A percentile compares a stretch with the other conserved stretches of the same genome.
Conservation (phyloP, 1,140 invertebrate genomes). For the Conopomorpha cramerella region DNA sequence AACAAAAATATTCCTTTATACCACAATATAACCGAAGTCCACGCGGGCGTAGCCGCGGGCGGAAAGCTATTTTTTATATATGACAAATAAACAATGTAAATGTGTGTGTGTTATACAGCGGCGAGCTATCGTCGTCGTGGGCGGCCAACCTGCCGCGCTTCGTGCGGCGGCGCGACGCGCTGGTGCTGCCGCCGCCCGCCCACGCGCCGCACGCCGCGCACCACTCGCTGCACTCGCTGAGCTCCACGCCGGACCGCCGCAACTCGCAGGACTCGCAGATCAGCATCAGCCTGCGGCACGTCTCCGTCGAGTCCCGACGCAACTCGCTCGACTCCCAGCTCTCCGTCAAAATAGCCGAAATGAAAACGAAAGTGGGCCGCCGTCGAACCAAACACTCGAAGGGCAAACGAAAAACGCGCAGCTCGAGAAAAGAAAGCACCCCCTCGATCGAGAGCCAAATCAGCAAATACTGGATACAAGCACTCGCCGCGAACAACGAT, state of each 20-base stretch:
- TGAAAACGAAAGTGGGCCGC: constrained; percentile 72
- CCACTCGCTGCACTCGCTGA: constrained; percentile 58
- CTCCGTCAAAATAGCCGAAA: constrained; percentile 79
- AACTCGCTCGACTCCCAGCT: constrained; percentile 85
- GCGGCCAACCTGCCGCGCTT: constrained; percentile 86
- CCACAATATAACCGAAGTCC: too few relatives aligned
- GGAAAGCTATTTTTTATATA: too few relatives aligned
- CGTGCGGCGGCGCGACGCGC: constrained; percentile 78
- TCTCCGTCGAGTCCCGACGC: constrained; percentile 79
- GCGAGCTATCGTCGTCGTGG: constrained; percentile 75
- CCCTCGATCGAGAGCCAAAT: constrained; percentile 80
- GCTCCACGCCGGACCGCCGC: constrained; percentile 50
- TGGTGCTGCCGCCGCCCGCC: constrained; percentile 62
- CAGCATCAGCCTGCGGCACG: constrained; percentile 75
- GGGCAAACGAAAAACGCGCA: constrained; percentile 38
- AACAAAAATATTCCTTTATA: too few relatives aligned
- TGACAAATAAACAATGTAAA: too few relatives aligned
- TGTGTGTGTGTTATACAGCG: too few relatives aligned
- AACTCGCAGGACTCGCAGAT: constrained; percentile 76
- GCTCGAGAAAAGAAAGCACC: constrained; percentile 70
- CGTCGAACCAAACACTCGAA: constrained; percentile 48
- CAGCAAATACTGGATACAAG: constrained; percentile 62
- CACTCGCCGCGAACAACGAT: constrained; percentile 49
- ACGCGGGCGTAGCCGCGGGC: too few relatives aligned
- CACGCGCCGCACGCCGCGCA: constrained; percentile 54